Evolutionary conservation across 1,140 invertebrate genomes (phyloP), one percentile per base, ranked within the genome.

Genomic region (Diachasmimorpha longicaudata): DNA sequence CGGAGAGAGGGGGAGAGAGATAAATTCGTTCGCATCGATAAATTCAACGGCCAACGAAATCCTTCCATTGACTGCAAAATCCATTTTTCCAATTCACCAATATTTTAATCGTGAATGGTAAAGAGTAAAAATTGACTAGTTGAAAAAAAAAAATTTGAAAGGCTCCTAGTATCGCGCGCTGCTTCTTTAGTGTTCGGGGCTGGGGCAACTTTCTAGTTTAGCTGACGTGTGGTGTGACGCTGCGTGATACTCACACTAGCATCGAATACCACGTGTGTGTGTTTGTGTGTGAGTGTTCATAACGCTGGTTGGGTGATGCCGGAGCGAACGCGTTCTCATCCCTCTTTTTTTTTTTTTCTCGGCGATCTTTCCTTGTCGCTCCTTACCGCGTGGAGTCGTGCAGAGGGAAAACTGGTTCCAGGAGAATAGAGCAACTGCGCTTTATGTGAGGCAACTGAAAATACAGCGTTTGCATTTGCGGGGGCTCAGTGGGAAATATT

Each of bases 171-270:
- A 78, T 77, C 72, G 66, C 73, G 72, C 80, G 81, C 77, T 73
- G 85, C 84, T 86, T 85, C 86, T 85, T 85, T 83, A 79, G 80
- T 80, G 84, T 83, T 79, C 74, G 74, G 46, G 83, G 83, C 79
- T 80, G 83, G 82, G 81, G 85, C 87, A 89, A 89, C 87, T 89
- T 89, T 89, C 87, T 89, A 89, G 87, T 88, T 88, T 85, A 84
- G 82, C 81, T 84, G 81, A 85, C 84, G 82, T 84, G 82, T 82
- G 82, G 80, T 76, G 82, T 77, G 75, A 79, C 79, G 75, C 79
- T 79, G 71, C 77, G 76, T 74, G 39, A 72, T 69, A 70, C 31
- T 46, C 70, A 68, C 42, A 71, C 44, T 31, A 31, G 6, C 31
- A 6, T 31, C 31, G 63, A 72, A 63, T 74, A 69, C 25, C 23